phyloP scores from a whole-genome alignment of 2,113 vertebrate genomes.

The Furnarius figulus region DNA sequence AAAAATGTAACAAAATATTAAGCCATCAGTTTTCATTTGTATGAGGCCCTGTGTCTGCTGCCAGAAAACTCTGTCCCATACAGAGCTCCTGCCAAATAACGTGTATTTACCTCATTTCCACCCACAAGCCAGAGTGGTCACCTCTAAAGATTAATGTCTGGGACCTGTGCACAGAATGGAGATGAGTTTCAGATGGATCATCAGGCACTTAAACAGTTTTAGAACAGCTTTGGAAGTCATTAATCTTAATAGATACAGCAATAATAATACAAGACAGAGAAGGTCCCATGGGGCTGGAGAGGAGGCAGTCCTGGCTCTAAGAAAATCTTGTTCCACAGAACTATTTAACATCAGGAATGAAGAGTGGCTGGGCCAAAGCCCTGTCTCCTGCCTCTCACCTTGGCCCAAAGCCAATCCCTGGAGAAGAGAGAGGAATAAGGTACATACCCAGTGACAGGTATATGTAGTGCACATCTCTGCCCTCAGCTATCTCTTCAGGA shows the following conservation, averaged over 20 bases:
- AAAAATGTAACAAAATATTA: neutral
- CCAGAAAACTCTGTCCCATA: neutral
- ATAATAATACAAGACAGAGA: neutral
- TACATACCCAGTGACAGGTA: neutral
- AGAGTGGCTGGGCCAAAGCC: neutral
- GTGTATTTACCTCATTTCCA: neutral
- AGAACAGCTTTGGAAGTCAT: neutral
- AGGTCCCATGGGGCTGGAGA: neutral
- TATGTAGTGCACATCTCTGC: neutral
- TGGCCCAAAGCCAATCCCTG: neutral
- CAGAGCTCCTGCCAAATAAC: neutral
- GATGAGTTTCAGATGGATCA: constrained; percentile 49
- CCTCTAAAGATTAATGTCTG: neutral
- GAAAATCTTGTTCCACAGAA: neutral
- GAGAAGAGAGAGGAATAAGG: neutral
- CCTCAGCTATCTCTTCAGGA: neutral
- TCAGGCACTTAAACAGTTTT: neutral
- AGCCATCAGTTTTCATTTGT: constrained; percentile 31
- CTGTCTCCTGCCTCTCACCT: neutral
- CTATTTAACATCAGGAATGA: neutral
- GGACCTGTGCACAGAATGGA: neutral
- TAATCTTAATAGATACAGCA: neutral
- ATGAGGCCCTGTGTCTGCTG: neutral
- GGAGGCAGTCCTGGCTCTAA: neutral
- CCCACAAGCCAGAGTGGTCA: neutral